These are phyloP conservation scores for Simalia tracyae DNA, from an alignment of 2,797 vertebrate species.

Conservation along the genomic window DNA sequence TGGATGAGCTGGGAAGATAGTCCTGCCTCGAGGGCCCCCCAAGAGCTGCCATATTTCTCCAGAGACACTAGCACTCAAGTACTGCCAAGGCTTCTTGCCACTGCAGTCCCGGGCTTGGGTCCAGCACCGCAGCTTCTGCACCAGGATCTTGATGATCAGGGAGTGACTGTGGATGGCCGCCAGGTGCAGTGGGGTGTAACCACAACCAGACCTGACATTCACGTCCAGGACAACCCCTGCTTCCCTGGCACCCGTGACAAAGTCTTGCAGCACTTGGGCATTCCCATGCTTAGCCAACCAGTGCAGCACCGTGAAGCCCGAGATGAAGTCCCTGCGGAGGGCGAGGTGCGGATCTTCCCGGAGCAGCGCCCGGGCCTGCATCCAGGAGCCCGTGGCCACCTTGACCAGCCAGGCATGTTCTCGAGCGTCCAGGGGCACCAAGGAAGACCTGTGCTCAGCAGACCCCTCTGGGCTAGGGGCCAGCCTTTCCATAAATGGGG, in stretches of 20 bases:
- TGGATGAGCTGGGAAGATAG: conserved; percentile 73
- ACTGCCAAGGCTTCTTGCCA: conserved; percentile 90
- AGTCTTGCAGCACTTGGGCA: conserved; percentile 82
- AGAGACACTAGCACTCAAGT: conserved; percentile 72
- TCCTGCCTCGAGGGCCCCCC: conserved; percentile 74
- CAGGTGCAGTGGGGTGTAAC: conserved; percentile 90
- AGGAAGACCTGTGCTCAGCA: conserved; percentile 52
- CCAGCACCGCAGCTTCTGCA: conserved; percentile 80
- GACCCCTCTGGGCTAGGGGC: neutral
- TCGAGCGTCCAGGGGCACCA: conserved; percentile 80
- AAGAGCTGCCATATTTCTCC: conserved; percentile 83
- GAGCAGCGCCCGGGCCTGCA: conserved; percentile 80
- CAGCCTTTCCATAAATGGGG: neutral
- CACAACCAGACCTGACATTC: conserved; percentile 79
- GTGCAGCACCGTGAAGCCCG: conserved; percentile 89
- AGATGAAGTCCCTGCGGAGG: conserved; percentile 86
- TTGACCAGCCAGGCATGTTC: conserved; percentile 91
- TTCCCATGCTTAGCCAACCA: conserved; percentile 94
- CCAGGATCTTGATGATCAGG: conserved; percentile 83
- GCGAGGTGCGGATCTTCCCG: conserved; percentile 83
- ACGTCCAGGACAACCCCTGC: conserved; percentile 78
- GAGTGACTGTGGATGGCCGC: conserved; percentile 88
- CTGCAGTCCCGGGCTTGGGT: conserved; percentile 81
- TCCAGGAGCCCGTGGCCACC: conserved; percentile 82
- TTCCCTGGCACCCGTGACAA: conserved; percentile 77